Evolutionary conservation across 2,797 vertebrate genomes (phyloP).

Genomic region (Macrochelys suwanniensis): DNA sequence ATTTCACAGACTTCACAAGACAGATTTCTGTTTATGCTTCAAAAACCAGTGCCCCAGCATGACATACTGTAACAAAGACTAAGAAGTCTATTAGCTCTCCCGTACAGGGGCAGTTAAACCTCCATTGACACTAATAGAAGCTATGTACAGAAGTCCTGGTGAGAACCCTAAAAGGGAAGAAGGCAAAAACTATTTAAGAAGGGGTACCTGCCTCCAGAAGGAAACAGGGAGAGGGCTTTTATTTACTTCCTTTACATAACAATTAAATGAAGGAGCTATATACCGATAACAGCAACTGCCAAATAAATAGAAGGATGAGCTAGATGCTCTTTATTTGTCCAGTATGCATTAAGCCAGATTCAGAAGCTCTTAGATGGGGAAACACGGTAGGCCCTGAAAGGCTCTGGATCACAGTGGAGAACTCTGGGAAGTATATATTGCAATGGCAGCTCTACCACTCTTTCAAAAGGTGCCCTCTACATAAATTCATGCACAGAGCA

Average conservation of each 20-base stretch:
- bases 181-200: neutral
- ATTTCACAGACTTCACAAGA: constrained; percentile 20
- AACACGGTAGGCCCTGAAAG: neutral
- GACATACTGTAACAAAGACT: constrained; percentile 24
- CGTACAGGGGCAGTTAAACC: neutral
- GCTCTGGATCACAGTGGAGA: neutral
- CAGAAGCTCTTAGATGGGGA: neutral
- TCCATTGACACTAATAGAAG: neutral
- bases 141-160: neutral
- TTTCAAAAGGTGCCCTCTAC: neutral
- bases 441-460: neutral
- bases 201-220: neutral
- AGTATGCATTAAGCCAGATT: neutral
- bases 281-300: neutral
- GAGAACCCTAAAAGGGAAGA: constrained; percentile 32
- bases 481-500: neutral
- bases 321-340: neutral
- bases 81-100: neutral
- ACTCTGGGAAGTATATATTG: neutral
- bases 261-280: neutral
- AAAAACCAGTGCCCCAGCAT: constrained; percentile 38
- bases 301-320: neutral
- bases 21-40: constrained; percentile 47
- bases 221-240: neutral
- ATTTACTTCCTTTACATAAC: neutral